Conservation (phyloP, 2,888 invertebrate genomes). For the Cephus pygmeus region DNA sequence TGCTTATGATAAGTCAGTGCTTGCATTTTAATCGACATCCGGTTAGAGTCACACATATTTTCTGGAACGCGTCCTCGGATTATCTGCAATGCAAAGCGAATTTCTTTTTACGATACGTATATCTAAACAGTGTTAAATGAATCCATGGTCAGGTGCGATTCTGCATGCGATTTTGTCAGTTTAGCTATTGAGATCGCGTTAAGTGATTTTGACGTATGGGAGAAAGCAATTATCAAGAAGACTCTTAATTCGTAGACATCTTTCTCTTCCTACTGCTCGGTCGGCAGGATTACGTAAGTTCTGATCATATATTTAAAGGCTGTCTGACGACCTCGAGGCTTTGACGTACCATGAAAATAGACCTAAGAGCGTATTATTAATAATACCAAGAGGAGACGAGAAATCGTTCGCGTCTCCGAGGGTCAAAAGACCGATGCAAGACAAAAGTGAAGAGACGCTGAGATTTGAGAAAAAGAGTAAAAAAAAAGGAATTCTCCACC, state of each 20-base stretch:
- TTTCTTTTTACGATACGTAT: background rate
- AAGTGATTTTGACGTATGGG: background rate
- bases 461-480: background rate
- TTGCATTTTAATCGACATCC: background rate
- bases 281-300: constrained; percentile 4
- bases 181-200: background rate
- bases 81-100: background rate
- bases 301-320: constrained; percentile 21
- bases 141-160: background rate
- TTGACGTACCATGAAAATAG: constrained; percentile 38
- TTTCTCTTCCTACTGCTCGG: background rate
- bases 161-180: background rate
- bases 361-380: constrained; percentile 25
- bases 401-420: background rate
- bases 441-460: background rate
- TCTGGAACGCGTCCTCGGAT: background rate
- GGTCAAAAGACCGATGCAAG: background rate
- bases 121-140: background rate
- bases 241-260: background rate
- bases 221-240: background rate
- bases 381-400: constrained; percentile 20
- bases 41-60: background rate
- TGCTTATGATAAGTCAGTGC: background rate
- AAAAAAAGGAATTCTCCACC: background rate
- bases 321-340: constrained; percentile 20